Evolutionary conservation across 2,888 invertebrate species (phyloP).

Genomic region (Drosophila stalkeri): DNA sequence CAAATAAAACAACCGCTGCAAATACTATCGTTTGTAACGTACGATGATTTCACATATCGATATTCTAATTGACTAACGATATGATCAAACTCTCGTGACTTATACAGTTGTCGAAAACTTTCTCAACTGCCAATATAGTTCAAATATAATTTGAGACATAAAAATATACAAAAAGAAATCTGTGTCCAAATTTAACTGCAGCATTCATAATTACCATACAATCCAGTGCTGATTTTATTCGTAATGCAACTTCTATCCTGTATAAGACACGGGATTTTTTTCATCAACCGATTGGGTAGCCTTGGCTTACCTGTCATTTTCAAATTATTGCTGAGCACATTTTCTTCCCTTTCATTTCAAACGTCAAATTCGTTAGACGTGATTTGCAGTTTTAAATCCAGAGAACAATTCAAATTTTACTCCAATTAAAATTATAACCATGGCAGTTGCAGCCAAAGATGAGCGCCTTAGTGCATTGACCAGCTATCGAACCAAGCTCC

Average conservation of each 20-base stretch:
- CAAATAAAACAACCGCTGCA: background rate
- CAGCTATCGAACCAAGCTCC: conserved; percentile 95
- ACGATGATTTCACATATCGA: conserved; percentile 4
- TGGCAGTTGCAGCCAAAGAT: conserved; percentile 30
- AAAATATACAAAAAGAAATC: background rate
- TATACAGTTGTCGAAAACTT: background rate
- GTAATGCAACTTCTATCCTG: background rate
- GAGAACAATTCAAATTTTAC: conserved; percentile 5
- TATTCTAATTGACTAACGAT: background rate
- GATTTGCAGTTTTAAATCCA: conserved; percentile 51
- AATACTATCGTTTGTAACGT: background rate
- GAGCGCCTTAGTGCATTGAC: conserved; percentile 91
- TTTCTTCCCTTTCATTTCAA: conserved; percentile 17
- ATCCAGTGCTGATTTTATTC: background rate
- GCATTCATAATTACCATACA: background rate
- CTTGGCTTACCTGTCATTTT: conserved; percentile 23
- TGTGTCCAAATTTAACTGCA: background rate
- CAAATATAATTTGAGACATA: background rate
- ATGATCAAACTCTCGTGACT: background rate
- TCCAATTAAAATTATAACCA: conserved; percentile 28
- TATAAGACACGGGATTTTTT: background rate
- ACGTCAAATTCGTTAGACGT: conserved; percentile 36
- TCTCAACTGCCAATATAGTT: background rate
- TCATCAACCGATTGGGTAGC: conserved; percentile 7
- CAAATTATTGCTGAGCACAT: background rate